phyloP scores from a whole-genome alignment of 2,797 vertebrate species.

The Sebastolobus altivelis region DNA sequence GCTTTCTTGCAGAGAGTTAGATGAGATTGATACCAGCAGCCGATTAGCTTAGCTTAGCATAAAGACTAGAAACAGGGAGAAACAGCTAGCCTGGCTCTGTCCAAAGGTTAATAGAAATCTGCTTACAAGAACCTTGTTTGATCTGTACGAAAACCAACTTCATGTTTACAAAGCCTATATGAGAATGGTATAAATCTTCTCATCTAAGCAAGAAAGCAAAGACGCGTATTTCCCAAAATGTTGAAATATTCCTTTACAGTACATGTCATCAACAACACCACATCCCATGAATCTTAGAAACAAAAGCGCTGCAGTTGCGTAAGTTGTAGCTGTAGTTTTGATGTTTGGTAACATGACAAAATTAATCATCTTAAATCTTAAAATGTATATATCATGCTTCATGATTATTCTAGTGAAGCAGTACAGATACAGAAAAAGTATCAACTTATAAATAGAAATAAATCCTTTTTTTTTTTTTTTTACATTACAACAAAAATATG shows the following conservation, averaged over 20 bases:
- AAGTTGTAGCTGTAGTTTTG: too few species aligned
- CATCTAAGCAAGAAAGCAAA: too few species aligned
- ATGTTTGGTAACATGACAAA: too few species aligned
- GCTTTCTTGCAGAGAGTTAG: background rate
- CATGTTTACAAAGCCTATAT: too few species aligned
- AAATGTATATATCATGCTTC: background rate
- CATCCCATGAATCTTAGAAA: too few species aligned
- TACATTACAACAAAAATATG: background rate
- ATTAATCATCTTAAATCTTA: background rate
- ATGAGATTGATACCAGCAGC: background rate
- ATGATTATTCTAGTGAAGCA: background rate
- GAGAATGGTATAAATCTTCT: too few species aligned
- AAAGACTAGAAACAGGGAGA: background rate
- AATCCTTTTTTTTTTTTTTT: background rate
- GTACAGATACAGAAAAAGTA: constrained; percentile 4
- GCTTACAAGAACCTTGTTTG: too few species aligned
- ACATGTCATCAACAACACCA: too few species aligned
- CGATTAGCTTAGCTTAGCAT: background rate
- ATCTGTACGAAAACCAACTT: too few species aligned
- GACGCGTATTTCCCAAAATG: too few species aligned
- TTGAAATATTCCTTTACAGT: too few species aligned
- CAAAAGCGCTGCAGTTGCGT: too few species aligned
- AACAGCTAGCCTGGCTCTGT: background rate
- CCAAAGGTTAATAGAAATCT: background rate
- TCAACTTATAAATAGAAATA: constrained; percentile 18